A percentile compares a stretch with the other conserved stretches of the same genome.
Conservation (phyloP, 2,888 invertebrate genomes). For the Cacoxenus indagator region DNA sequence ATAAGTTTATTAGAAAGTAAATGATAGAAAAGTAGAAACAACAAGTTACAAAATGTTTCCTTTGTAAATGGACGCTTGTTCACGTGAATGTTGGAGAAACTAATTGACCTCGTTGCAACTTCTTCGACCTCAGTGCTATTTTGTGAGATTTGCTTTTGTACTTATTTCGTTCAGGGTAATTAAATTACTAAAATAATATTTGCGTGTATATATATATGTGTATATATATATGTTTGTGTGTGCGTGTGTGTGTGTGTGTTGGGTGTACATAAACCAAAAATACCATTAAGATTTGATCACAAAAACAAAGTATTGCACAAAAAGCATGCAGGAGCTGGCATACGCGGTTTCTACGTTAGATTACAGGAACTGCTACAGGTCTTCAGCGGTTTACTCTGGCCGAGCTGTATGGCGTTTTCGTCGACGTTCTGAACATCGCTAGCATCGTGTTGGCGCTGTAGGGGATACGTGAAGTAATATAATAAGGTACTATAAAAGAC, state of each 20-base stretch:
- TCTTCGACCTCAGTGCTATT: conserved; percentile 35
- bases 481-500: background rate
- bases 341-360: conserved; percentile 58
- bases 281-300: conserved; percentile 52
- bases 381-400: conserved; percentile 77
- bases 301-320: conserved; percentile 39
- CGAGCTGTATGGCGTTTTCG: conserved; percentile 78
- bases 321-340: conserved; percentile 28
- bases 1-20: conserved; percentile 49
- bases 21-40: conserved; percentile 35
- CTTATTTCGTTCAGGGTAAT: conserved; percentile 42
- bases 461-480: conserved; percentile 40
- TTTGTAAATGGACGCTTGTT: conserved; percentile 17
- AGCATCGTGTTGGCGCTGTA: conserved; percentile 82
- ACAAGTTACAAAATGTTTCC: conserved; percentile 34
- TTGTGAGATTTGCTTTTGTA: conserved; percentile 26
- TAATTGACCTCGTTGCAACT: conserved; percentile 39
- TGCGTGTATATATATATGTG: no score
- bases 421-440: conserved; percentile 75
- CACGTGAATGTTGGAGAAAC: conserved; percentile 6
- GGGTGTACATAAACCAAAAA: conserved; percentile 26
- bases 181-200: conserved; percentile 51
- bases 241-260: conserved; percentile 30
- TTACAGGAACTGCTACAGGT: conserved; percentile 77
- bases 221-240: no score